A percentile compares a stretch with the other conserved stretches of the same genome.
These are phyloP conservation scores for Pagrus major DNA, from an alignment of 2,113 vertebrate species.

Conservation along the genomic window DNA sequence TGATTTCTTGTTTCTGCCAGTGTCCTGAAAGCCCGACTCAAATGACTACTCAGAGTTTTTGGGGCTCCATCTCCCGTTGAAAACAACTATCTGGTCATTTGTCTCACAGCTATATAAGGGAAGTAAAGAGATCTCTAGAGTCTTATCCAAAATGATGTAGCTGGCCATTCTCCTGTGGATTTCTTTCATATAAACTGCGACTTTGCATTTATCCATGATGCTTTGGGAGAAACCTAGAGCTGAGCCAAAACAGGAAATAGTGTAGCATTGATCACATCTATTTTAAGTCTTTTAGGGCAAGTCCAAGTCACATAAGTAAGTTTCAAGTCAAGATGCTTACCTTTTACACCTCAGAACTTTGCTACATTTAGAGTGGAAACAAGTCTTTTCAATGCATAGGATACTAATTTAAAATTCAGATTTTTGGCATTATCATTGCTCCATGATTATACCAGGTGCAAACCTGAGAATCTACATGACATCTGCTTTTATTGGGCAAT, in stretches of 20 bases:
- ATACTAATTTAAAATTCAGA: no score
- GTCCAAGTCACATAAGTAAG: not conserved
- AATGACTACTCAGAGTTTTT: constrained; percentile 67
- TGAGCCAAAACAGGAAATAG: not conserved
- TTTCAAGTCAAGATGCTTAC: not conserved
- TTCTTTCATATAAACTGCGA: not conserved
- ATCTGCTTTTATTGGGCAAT: no score
- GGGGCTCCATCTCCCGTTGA: constrained; percentile 39
- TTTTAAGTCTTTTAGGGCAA: not conserved
- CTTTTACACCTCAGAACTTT: not conserved
- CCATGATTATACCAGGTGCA: not conserved
- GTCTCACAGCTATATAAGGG: constrained; percentile 20
- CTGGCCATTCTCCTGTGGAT: not conserved
- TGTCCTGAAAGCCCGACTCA: constrained; percentile 68
- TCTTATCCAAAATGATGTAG: not conserved
- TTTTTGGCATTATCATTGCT: not conserved
- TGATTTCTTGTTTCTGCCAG: constrained; percentile 76
- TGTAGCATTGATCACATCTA: not conserved
- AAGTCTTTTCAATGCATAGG: not conserved
- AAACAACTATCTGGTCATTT: constrained; percentile 43
- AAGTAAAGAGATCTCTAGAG: not conserved
- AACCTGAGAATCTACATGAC: no score
- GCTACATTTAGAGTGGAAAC: not conserved
- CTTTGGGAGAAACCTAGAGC: not conserved
- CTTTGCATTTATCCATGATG: not conserved